Evolutionary conservation across 2,113 vertebrate species (phyloP), one percentile per base, ranked within the genome.

Genomic region (Myrmecophaga tridactyla): DNA sequence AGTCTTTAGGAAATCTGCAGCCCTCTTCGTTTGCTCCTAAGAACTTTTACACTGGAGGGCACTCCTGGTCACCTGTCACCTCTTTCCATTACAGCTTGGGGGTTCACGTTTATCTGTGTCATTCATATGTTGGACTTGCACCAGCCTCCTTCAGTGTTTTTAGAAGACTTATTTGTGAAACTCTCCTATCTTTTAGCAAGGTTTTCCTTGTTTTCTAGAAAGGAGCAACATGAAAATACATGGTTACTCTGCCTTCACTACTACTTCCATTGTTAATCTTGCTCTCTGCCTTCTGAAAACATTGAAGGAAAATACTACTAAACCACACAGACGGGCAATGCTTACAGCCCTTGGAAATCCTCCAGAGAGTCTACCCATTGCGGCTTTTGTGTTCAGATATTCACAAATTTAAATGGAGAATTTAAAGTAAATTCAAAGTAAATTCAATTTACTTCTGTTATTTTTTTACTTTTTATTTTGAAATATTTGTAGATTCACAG

Each of bases 91-190:
- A 69, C 7, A 63, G 75, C 67, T 73, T 27, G 7, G n/a, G 72
- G 63, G 93, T 92, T 92, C 67, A 53, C 39, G 87, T 76, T 92
- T 93, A 93, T 95, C 94, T 96, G 93, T 86, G 83, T 95, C 80
- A 65, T 80, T 97, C 89, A 65, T 53, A 69, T 88, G 48, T 89
- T 76, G 46, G 82, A 73, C 89, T 86, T 86, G 80, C 56, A 36
- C 41, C 4, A 8, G 76, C 62, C 51, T 94, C 58, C 46, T 78
- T 4, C 43, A 67, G 31, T 56, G n/a, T 80, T 86, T 92, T 92
- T 34, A 78, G 90, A 76, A 90, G n/a, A 7, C 46, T 76, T 78
- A 56, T 77, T 95, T 97, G 97, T 62, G 53, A 94, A 96, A 81
- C 75, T 36, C 2, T 11, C 53, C 72, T 78, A 60, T 89, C 83